Evolutionary conservation across 1,140 invertebrate species (phyloP).

Genomic region (Chionoecetes opilio): DNA sequence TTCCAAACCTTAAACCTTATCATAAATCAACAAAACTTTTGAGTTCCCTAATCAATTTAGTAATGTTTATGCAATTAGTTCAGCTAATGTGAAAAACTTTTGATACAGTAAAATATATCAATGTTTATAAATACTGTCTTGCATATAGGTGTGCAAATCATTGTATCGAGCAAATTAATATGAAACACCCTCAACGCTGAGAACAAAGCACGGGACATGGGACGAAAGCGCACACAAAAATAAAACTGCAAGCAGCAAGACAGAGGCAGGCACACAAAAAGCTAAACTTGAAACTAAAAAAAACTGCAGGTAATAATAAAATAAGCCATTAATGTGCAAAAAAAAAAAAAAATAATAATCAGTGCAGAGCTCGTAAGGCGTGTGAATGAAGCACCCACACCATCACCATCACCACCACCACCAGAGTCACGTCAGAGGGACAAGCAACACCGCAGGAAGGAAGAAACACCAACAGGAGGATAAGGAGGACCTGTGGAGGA

Average conservation of each 20-base stretch:
- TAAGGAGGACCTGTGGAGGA: slow-evolving; percentile 3
- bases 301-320: slow-evolving; percentile 22
- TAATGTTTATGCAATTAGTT: too few relatives aligned
- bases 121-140: too few relatives aligned
- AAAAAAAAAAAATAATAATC: neutral
- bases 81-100: too few relatives aligned
- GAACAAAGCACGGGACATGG: neutral
- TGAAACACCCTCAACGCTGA: too few relatives aligned
- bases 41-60: too few relatives aligned
- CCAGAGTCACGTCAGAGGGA: slow-evolving; percentile 55
- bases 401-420: slow-evolving; percentile 68
- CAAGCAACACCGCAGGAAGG: slow-evolving; percentile 62
- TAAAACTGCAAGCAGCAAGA: slow-evolving; percentile 59
- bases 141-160: too few relatives aligned
- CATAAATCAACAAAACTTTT: too few relatives aligned
- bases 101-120: too few relatives aligned
- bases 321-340: slow-evolving; percentile 55
- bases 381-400: slow-evolving; percentile 55
- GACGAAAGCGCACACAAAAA: neutral
- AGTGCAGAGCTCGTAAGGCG: slow-evolving; percentile 34
- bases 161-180: too few relatives aligned
- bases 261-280: slow-evolving; percentile 25
- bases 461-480: slow-evolving; percentile 43
- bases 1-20: too few relatives aligned
- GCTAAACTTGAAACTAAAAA: slow-evolving; percentile 36